Evolutionary conservation across 2,113 vertebrate genomes (phyloP).

Genomic region (Siniperca chuatsi): DNA sequence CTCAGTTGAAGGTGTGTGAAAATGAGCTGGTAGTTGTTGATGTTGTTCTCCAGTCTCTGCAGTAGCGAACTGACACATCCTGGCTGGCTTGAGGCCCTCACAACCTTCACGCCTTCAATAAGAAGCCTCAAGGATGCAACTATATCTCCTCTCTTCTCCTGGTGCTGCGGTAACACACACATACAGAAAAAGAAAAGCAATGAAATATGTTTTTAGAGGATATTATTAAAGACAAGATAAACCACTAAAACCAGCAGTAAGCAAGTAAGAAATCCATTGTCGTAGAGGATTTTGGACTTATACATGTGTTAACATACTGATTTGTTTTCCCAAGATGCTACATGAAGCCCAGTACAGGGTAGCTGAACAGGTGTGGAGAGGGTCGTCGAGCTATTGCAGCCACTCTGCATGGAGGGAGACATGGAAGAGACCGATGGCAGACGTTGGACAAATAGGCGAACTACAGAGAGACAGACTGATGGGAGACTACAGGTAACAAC

Average conservation of each 20-base stretch:
- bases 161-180: constrained; percentile 56
- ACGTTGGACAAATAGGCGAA: constrained; percentile 22
- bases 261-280: neutral
- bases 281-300: constrained; percentile 17
- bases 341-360: constrained; percentile 72
- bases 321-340: constrained; percentile 77
- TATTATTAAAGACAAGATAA: neutral
- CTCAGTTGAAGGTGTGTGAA: constrained; percentile 73
- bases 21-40: constrained; percentile 79
- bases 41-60: constrained; percentile 73
- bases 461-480: constrained; percentile 32
- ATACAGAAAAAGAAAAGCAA: constrained; percentile 24
- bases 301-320: constrained; percentile 66
- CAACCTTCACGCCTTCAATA: constrained; percentile 60
- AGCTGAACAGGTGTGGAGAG: constrained; percentile 68
- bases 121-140: constrained; percentile 73
- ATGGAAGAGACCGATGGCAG: constrained; percentile 34
- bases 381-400: constrained; percentile 54
- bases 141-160: constrained; percentile 77
- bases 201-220: neutral
- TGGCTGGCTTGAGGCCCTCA: constrained; percentile 46
- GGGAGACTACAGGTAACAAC: constrained; percentile 17
- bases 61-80: constrained; percentile 67
- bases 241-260: neutral
- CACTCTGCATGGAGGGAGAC: constrained; percentile 59